A percentile compares a stretch with the other conserved stretches of the same genome.
These are phyloP conservation scores for Synergus japonicus DNA, from an alignment of 2,888 invertebrate genomes.

Conservation along the genomic window DNA sequence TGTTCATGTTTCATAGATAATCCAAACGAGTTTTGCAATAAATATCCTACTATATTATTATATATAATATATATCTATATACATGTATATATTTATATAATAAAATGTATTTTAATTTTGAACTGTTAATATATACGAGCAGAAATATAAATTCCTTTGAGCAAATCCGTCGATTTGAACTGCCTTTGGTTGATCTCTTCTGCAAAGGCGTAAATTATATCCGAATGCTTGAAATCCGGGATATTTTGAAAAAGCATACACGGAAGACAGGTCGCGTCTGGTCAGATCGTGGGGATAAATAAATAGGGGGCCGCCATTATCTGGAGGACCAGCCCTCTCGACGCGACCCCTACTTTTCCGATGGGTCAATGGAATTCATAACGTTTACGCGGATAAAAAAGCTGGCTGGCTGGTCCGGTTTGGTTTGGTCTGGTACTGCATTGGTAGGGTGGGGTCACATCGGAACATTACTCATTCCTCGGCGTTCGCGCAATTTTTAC, in stretches of 20 bases:
- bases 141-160: conserved; percentile 18
- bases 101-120: background rate
- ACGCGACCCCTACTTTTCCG: conserved; percentile 62
- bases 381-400: conserved; percentile 71
- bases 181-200: conserved; percentile 3
- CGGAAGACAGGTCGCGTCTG: conserved; percentile 68
- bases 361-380: conserved; percentile 74
- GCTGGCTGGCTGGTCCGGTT: conserved; percentile 60
- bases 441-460: conserved; percentile 70
- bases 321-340: conserved; percentile 67
- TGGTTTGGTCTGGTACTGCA: conserved; percentile 53
- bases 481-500: conserved; percentile 80
- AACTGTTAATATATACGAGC: background rate
- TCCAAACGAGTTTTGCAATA: background rate
- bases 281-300: conserved; percentile 68
- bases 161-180: conserved; percentile 8
- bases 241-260: conserved; percentile 42
- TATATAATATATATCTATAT: too few species aligned
- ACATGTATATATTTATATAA: background rate
- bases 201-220: conserved; percentile 23
- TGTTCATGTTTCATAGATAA: background rate
- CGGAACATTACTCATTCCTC: conserved; percentile 80
- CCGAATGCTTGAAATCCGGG: background rate
- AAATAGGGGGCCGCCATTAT: conserved; percentile 72
- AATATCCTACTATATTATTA: background rate